Base-by-base conservation (phyloP, 2,888 invertebrate species). In the Euclidia mi region DNA sequence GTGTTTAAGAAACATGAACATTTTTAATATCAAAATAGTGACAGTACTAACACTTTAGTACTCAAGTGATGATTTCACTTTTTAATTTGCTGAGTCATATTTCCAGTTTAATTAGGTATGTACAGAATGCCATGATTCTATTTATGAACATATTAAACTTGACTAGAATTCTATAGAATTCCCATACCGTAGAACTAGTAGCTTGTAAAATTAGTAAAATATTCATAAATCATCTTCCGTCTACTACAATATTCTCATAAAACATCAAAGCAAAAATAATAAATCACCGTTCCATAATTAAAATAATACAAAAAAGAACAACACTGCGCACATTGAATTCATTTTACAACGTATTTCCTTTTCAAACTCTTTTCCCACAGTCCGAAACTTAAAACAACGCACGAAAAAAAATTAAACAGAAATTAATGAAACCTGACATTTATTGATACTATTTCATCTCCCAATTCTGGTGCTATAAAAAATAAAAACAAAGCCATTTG, bases 401-500 rank as follows among this genome's bases (percentile, higher is more conserved):
- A 37, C 38, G 1, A 25, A 45, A 53, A 65, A 56, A 46, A 35
- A 45, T 43, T 38, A 43, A 62, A 42, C 52, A 46, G 37, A 41
- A 66, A 57, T 56, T 59, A 70, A 63, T 74, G 42, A 57, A 63
- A 61, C 56, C 53, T 61, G 76, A 65, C 72, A 63, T 71, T 73
- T 65, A 71, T 75, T 52, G 52, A 37, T 61, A 62, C 55, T 68
- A 61, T 65, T 59, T 75, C 47, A 56, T 45, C 38, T 63, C 15
- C 37, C 25, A 55, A 56, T 52, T 52, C 4, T 29, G 44, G 28
- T 38, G 58, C 44, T 35, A 61, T 75, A 59, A 59, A 70, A 65
- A 71, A 52, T 47, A 52, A 70, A 74, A 65, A 67, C 59, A 65
- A 75, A 65, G 47, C 53, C 38, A 60, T 71, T 67, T 58, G 17